Evolutionary conservation across 2,113 vertebrate genomes (phyloP).

Genomic region (Dromiciops gliroides): DNA sequence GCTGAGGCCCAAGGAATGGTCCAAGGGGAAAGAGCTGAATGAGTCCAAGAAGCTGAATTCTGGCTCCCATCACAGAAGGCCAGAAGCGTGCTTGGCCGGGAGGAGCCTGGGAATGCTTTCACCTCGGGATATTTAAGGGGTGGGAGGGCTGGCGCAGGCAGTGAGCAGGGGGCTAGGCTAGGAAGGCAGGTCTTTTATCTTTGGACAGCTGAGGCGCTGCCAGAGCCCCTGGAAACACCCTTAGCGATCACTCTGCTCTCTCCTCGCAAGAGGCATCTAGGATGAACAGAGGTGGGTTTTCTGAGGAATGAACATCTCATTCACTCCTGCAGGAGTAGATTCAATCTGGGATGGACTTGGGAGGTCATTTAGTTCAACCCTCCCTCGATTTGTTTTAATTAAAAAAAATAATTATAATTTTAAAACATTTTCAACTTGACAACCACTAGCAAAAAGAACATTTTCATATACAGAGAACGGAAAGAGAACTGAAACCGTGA

Average conservation of each 20-base stretch:
- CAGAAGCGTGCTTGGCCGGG: constrained; percentile 78
- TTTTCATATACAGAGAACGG: neutral
- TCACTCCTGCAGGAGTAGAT: neutral
- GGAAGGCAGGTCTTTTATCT: constrained; percentile 17
- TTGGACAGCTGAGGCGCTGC: neutral
- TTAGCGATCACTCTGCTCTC: neutral
- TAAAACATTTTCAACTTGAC: neutral
- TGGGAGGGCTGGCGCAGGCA: constrained; percentile 65
- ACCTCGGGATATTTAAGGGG: constrained; percentile 54
- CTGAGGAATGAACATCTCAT: neutral
- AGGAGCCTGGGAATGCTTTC: constrained; percentile 65
- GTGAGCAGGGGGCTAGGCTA: constrained; percentile 9
- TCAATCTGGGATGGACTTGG: neutral
- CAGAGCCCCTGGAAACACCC: neutral
- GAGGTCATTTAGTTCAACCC: neutral
- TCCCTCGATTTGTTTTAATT: neutral
- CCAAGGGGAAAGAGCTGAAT: constrained; percentile 69
- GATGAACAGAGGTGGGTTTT: neutral
- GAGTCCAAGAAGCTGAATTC: constrained; percentile 53
- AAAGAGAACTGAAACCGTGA: neutral
- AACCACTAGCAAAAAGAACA: neutral
- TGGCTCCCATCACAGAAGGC: constrained; percentile 58
- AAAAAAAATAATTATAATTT: neutral
- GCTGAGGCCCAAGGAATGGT: constrained; percentile 17
- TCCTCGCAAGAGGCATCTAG: neutral